These are phyloP conservation scores for Limanda limanda DNA, from an alignment of 2,113 vertebrate species.

Conservation along the genomic window DNA sequence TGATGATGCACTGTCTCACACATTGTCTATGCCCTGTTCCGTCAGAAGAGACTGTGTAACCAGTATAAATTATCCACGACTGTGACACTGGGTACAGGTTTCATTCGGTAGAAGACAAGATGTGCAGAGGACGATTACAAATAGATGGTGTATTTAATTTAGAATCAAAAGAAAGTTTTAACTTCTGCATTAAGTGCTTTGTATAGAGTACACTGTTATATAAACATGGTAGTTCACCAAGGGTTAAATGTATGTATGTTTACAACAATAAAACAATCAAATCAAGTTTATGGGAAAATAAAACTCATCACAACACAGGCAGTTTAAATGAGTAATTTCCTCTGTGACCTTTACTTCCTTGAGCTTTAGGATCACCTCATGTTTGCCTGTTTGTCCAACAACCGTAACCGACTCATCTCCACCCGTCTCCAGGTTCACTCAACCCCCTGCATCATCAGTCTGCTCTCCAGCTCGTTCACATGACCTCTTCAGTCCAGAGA, in stretches of 20 bases:
- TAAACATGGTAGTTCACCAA: too few relatives aligned
- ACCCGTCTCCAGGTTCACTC: not conserved
- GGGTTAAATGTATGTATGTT: not conserved
- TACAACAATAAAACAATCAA: not conserved
- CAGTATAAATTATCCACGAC: not conserved
- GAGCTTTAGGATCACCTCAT: not conserved
- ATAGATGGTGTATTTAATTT: constrained; percentile 7
- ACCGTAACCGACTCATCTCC: not conserved
- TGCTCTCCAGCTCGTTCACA: not conserved
- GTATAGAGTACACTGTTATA: not conserved
- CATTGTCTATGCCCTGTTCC: not conserved
- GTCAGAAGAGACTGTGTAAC: not conserved
- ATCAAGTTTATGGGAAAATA: too few relatives aligned
- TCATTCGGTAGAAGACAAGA: constrained; percentile 2
- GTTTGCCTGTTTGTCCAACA: not conserved
- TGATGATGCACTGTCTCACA: not conserved
- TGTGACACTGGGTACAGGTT: not conserved
- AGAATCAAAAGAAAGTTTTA: constrained; percentile 1
- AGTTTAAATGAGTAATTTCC: not conserved
- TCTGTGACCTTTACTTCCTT: not conserved
- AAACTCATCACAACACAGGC: too few relatives aligned
- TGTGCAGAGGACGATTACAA: not conserved
- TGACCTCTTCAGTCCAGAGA: not conserved
- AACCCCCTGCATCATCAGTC: not conserved
- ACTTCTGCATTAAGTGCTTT: not conserved